Base-by-base conservation (phyloP, 2,113 vertebrate species). In the Catharus minimus region DNA sequence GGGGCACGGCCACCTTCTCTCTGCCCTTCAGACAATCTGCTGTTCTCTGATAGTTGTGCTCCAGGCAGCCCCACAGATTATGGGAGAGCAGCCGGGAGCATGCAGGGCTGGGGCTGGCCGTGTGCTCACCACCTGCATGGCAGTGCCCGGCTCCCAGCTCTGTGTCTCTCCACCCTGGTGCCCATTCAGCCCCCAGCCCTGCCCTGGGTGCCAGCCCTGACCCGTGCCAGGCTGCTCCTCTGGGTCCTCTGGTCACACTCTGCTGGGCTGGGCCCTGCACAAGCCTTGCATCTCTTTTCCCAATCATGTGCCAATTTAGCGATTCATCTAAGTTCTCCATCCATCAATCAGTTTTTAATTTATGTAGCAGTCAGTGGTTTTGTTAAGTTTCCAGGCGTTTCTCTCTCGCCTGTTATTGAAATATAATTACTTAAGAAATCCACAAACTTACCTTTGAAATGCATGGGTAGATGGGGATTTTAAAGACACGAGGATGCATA, bases 271-370 rank as follows among this genome's bases (percentile, higher is more conserved):
- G 62, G 82, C 94, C 32, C 46, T 6, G 16, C 75, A 41, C 78
- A 32, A 89, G 10, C 77, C 61, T 85, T 75, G 85, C 58, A 28
- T 91, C 92, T 87, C 76, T 72, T 92, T 82, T 88, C 86, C 90
- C 91, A 93, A 38, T 96, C 95, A 23, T 75, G 33, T 93, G 79
- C 77, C 93, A 82, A 62, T 95, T 94, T 96, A 94, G 92, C 20
- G 22, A 91, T 91, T 90, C 74, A 14, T 92, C 95, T 86, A 14
- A 92, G 86, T 95, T 95, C 91, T 62, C 93, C 75, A 33, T 88
- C 92, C 76, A 32, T 95, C 94, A 83, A 39, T 91, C 94, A 27
- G 71, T 66, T 92, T 90, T 87, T 94, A 77, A 82, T 94, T 81
- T 74, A 52, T 60, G 86, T 92, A 91, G 79, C 77, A 27, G 67